Conservation (phyloP, 2,888 invertebrate genomes). For the Yponomeuta malinellus region DNA sequence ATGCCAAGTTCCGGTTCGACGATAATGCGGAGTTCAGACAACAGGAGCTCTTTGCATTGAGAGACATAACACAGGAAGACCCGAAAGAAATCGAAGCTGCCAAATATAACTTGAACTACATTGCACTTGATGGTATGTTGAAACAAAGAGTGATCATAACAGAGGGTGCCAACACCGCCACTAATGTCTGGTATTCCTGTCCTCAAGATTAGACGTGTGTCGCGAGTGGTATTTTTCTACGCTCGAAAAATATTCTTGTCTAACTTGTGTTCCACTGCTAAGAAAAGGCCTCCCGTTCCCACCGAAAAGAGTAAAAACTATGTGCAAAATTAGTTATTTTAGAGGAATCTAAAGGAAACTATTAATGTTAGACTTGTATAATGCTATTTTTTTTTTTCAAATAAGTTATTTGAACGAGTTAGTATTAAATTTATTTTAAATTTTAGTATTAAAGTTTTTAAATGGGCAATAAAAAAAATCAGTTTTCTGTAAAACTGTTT, state of each 20-base stretch:
- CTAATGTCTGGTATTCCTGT: neutral
- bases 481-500: too few relatives aligned
- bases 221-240: too few relatives aligned
- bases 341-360: too few relatives aligned
- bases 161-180: neutral
- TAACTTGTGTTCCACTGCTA: too few relatives aligned
- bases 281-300: neutral
- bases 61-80: constrained; percentile 95
- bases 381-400: too few relatives aligned
- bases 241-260: too few relatives aligned
- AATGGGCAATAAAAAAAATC: too few relatives aligned
- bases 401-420: too few relatives aligned
- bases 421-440: too few relatives aligned
- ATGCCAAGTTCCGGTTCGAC: constrained; percentile 96
- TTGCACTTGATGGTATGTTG: constrained; percentile 89
- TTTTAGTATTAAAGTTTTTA: too few relatives aligned
- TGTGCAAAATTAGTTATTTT: too few relatives aligned
- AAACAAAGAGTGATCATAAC: neutral
- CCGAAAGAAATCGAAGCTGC: constrained; percentile 94
- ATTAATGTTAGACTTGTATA: too few relatives aligned
- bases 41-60: constrained; percentile 86
- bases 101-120: constrained; percentile 93
- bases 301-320: neutral
- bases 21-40: constrained; percentile 96
- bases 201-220: neutral